Evolutionary conservation across 2,888 invertebrate genomes (phyloP).

Genomic region (Agonopterix heracliana): DNA sequence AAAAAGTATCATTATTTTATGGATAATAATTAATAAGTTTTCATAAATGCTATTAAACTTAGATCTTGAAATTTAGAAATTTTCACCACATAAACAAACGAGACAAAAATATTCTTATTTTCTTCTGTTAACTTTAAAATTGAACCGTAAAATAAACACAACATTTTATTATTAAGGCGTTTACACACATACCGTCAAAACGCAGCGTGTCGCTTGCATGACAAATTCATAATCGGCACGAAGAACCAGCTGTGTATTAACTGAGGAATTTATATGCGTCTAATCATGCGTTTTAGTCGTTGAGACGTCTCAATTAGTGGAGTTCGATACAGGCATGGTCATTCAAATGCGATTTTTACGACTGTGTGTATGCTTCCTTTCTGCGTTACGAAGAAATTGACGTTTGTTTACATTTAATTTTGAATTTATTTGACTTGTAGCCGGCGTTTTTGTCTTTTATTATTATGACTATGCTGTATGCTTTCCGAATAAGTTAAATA

Average conservation of each 20-base stretch:
- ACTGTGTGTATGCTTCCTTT: neutral
- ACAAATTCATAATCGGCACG: slow-evolving; percentile 38
- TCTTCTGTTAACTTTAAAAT: neutral
- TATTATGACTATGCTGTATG: too few relatives aligned
- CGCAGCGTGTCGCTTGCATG: slow-evolving; percentile 35
- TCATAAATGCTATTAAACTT: too few relatives aligned
- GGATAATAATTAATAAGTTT: too few relatives aligned
- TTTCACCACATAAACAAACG: slow-evolving; percentile 4
- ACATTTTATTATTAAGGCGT: slow-evolving; percentile 17
- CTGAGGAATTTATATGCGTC: slow-evolving; percentile 36
- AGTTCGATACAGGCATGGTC: slow-evolving; percentile 20
- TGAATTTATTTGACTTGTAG: slow-evolving; percentile 2
- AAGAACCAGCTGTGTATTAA: slow-evolving; percentile 19
- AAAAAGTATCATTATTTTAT: too few relatives aligned
- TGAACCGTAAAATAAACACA: slow-evolving; percentile 4
- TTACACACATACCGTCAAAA: slow-evolving; percentile 23
- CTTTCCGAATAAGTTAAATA: too few relatives aligned
- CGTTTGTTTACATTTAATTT: neutral
- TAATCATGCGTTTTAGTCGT: slow-evolving; percentile 30
- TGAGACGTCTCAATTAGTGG: slow-evolving; percentile 47
- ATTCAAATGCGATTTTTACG: slow-evolving; percentile 34
- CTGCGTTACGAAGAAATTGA: neutral
- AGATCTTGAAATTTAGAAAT: slow-evolving; percentile 1
- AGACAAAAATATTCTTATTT: slow-evolving; percentile 5
- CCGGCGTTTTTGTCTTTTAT: neutral